Evolutionary conservation across 2,888 invertebrate species (phyloP), one percentile per base, ranked within the genome.

Genomic region (Nemurella pictetii): DNA sequence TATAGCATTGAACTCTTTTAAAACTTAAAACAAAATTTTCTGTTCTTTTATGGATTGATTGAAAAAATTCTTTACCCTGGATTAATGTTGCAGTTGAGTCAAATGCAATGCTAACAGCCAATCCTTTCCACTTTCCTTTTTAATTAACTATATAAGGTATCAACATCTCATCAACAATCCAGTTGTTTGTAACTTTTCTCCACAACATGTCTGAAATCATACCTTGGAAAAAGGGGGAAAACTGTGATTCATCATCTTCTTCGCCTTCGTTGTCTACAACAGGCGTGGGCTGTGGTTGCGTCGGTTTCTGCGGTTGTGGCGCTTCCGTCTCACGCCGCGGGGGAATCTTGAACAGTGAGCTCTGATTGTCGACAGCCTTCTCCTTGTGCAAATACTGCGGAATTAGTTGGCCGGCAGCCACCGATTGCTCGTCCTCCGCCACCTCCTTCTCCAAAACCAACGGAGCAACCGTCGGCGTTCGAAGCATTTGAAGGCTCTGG

Each of bases 401-500:
- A 15, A 82, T 82, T 7, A 82, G 82, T 15, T n/a, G 55, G 29
- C n/a, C 32, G 26, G 32, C 75, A 35, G 80, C 26, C 75, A 27
- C 15, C 35, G 30, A 1, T 0, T 81, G 25, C 35, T n/a, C 35
- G 25, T 26, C 26, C 20, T 35, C 36, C 20, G 15, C 25, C 5
- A 20, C 7, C 27, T 75, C 20, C 27, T 1, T 0, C 9, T 75
- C 28, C 75, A 75, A 27, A n/a, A 78, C 28, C n/a, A 30, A 27
- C 28, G 78, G 78, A 3, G 78, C 15, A 25, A 75, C 75, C 26
- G 28, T 9, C 7, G 26, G 27, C 4, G 82, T 15, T 27, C 55
- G 82, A 5, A 82, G 82, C 82, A 82, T 72, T 27, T 25, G 25
- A 2, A 82, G 28, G 27, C 82, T 29, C 82, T 82, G n/a, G 55